Evolutionary conservation across 23 tunicate species (phyloP), one percentile per base, ranked within the genome.

Genomic region (Clavelina lepadiformis): DNA sequence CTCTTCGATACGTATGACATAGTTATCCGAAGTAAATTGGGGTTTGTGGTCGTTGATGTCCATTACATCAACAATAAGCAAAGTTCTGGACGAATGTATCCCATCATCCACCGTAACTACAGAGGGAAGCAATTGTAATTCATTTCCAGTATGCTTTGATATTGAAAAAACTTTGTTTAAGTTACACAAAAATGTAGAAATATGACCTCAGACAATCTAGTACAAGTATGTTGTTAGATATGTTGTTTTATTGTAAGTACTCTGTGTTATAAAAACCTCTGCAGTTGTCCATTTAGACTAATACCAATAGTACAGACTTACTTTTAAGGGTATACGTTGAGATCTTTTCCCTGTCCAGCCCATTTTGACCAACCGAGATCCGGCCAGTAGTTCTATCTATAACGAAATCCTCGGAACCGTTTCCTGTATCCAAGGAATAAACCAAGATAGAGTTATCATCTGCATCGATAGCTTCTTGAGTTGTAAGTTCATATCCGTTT

Each of bases 1-100:
- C 63, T 74, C 80, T 33, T 33, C 62, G 2, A 74, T 63, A 23
- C 38, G 11, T 60, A 74, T 61, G 51, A 83, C 70, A 59, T 35
- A 59, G 37, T 67, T 26, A 60, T 46, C 35, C 13, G 7, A 20
- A 33, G 50, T 27, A 60, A 83, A 60, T 37, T 11, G 38, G 0
- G 91, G 91, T 4, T 58, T 56, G 44, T 75, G 47, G 77, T 83
- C 91, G 56, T 75, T 75, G 20, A 68, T 77, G 82, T 83, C 91
- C 30, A 47, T 77, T 60, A 83, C 69, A n/a, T 46, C 28, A 8
- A 83, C 56, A 44, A 51, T 2, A 26, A 83, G 32, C 31, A 56
- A 63, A 3, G 35, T 59, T 28, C 46, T 46, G 1, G 91, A 58
- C 11, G 33, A 65, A 37, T 65, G 74, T 5, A 33, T 23, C 3